Evolutionary conservation across 2,113 vertebrate genomes (phyloP).

Genomic region (Ia io): DNA sequence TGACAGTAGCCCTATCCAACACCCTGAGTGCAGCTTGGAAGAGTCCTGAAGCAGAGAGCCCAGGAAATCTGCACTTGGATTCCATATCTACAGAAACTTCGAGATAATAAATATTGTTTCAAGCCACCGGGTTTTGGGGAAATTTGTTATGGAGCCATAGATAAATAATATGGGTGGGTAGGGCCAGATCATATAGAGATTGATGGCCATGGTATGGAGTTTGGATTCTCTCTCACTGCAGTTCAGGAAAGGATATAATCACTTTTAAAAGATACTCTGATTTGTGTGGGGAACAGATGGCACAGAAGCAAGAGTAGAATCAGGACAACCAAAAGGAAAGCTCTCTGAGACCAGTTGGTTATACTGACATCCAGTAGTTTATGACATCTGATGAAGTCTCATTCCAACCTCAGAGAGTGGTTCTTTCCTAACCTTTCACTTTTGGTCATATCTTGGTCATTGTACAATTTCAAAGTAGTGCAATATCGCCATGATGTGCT

Average conservation of each 20-base stretch:
- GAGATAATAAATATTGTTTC: neutral
- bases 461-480: constrained; percentile 97
- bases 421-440: constrained; percentile 64
- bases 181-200: neutral
- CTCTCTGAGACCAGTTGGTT: neutral
- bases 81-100: neutral
- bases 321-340: neutral
- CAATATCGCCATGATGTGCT: constrained; percentile 98
- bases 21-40: neutral
- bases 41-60: neutral
- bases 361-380: constrained; percentile 45
- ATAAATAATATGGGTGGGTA: neutral
- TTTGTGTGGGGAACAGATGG: neutral
- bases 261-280: neutral
- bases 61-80: neutral
- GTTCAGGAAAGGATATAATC: neutral
- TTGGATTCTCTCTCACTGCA: neutral
- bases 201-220: neutral
- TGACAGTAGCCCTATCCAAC: neutral
- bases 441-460: constrained; percentile 78
- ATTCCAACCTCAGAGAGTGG: constrained; percentile 63
- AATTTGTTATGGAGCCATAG: neutral
- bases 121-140: neutral
- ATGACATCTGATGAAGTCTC: constrained; percentile 63
- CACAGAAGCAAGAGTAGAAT: neutral